Evolutionary conservation across 2,888 invertebrate species (phyloP).

Genomic region (Cryptocephalus moraei): DNA sequence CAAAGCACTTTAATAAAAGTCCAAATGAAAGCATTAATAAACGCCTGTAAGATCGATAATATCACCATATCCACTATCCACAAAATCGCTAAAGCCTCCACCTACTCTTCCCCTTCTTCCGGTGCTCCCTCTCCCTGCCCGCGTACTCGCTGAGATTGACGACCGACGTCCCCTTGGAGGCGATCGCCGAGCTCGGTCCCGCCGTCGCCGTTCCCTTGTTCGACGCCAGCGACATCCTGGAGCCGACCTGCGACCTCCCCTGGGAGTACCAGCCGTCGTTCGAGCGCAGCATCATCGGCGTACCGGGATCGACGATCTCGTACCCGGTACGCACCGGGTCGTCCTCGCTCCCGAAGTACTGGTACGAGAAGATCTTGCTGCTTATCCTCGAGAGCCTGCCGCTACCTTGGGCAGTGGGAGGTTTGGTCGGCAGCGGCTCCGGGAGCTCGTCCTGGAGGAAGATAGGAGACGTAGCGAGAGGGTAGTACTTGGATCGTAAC

Average conservation of each 20-base stretch:
- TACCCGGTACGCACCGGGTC: slow-evolving; percentile 48
- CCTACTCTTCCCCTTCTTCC: slow-evolving; percentile 16
- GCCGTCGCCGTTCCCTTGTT: slow-evolving; percentile 26
- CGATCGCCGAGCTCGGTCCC: slow-evolving; percentile 27
- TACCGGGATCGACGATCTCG: slow-evolving; percentile 52
- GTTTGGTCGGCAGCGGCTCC: neutral
- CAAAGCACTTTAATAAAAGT: no score
- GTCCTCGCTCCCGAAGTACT: slow-evolving; percentile 54
- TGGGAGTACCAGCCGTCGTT: slow-evolving; percentile 53
- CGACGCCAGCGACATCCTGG: slow-evolving; percentile 36
- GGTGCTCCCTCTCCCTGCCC: slow-evolving; percentile 9
- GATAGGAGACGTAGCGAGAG: no score
- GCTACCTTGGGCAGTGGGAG: neutral
- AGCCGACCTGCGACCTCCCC: slow-evolving; percentile 28
- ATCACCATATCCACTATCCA: no score
- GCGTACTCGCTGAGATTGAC: slow-evolving; percentile 23
- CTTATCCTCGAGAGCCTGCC: slow-evolving; percentile 6
- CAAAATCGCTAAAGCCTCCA: no score
- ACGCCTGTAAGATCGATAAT: no score
- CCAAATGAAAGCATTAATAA: no score
- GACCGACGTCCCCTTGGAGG: slow-evolving; percentile 35
- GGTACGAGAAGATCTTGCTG: slow-evolving; percentile 48
- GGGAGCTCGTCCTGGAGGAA: no score
- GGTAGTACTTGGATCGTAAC: no score
- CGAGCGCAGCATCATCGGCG: slow-evolving; percentile 55